phyloP scores from a whole-genome alignment of 2,113 vertebrate genomes.

The Echinops telfairi region DNA sequence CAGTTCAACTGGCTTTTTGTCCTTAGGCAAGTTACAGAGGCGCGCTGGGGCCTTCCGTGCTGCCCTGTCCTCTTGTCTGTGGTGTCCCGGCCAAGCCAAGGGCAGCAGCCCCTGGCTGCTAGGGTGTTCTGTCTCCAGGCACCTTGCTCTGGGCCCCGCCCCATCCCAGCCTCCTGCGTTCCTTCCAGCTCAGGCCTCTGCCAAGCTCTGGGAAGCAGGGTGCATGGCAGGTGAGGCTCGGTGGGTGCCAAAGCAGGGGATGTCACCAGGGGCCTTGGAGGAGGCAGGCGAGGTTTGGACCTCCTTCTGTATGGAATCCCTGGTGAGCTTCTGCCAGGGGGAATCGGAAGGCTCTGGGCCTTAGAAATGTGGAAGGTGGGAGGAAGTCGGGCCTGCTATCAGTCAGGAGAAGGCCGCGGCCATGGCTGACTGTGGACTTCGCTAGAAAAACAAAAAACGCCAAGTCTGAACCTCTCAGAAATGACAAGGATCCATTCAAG shows the following conservation, averaged over 20 bases:
- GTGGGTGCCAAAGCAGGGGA: background rate
- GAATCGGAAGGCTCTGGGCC: no score
- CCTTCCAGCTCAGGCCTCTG: background rate
- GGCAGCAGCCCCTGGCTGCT: background rate
- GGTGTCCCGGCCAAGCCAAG: background rate
- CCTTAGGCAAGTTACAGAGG: background rate
- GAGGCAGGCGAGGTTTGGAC: background rate
- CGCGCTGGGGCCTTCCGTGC: no score
- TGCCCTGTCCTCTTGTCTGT: background rate
- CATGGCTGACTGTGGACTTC: background rate
- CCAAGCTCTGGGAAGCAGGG: background rate
- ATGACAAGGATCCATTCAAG: background rate
- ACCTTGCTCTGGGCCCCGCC: background rate
- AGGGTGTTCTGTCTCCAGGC: background rate
- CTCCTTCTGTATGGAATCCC: background rate
- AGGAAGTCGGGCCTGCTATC: background rate
- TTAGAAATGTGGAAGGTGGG: background rate
- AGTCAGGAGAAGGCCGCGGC: background rate
- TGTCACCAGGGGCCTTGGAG: background rate
- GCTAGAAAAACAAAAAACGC: background rate
- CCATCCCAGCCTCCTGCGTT: background rate
- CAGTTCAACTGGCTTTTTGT: background rate
- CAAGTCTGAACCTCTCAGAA: slow-evolving; percentile 22
- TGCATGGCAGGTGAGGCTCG: no score
- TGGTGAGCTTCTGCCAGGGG: background rate